These are phyloP conservation scores for Arctia plantaginis DNA, from an alignment of 2,888 invertebrate species.

Conservation along the genomic window DNA sequence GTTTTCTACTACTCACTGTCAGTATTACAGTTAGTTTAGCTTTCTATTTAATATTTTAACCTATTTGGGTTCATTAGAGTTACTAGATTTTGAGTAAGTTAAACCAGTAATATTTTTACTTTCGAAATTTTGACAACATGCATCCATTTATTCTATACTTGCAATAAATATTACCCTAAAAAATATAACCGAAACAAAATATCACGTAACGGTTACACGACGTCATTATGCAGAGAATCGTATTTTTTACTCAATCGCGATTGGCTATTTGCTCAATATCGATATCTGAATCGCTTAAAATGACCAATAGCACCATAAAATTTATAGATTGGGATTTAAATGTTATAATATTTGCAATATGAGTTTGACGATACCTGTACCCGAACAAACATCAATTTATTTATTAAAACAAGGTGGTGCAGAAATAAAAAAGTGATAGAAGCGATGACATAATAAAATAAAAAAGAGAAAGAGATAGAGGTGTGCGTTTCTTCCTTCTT, in stretches of 20 bases:
- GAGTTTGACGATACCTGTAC: not conserved
- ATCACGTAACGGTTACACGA: not conserved
- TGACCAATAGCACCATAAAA: not conserved
- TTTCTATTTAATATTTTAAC: too few species aligned
- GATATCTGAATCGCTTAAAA: not conserved
- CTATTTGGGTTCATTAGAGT: too few species aligned
- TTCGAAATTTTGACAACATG: not conserved
- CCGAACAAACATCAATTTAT: not conserved
- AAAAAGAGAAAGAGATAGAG: not conserved
- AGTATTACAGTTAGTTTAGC: too few species aligned
- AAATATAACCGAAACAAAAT: not conserved
- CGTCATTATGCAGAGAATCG: not conserved
- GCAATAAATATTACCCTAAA: not conserved
- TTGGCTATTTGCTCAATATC: not conserved
- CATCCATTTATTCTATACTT: not conserved
- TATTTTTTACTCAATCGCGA: not conserved
- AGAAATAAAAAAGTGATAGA: not conserved
- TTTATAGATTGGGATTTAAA: too few species aligned
- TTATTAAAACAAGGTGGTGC: not conserved
- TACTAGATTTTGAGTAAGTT: too few species aligned
- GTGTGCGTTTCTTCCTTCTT: not conserved
- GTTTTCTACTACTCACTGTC: too few species aligned
- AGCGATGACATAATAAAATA: too few species aligned
- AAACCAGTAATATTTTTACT: too few species aligned
- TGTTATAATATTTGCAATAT: not conserved